phyloP scores from a whole-genome alignment of 2,888 invertebrate species.

The Aphodius granarius region DNA sequence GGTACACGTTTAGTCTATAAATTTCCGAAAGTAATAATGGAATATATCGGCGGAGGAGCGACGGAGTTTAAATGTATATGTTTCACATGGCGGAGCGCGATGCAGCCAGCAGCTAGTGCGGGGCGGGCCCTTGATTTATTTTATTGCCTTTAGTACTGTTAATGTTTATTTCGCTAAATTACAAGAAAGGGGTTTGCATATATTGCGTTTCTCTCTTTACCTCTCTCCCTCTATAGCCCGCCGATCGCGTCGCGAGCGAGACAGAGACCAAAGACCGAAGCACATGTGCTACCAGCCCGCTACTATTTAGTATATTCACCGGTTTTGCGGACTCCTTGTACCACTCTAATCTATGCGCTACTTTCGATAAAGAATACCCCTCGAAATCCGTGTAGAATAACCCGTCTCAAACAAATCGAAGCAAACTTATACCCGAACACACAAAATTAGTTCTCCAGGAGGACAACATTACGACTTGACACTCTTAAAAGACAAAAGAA shows the following conservation, averaged over 20 bases:
- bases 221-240: neutral
- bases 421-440: neutral
- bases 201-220: conserved; percentile 34
- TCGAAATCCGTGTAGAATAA: neutral
- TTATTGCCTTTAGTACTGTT: conserved; percentile 62
- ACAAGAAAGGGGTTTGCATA: conserved; percentile 60
- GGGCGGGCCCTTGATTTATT: conserved; percentile 56
- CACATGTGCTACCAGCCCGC: neutral
- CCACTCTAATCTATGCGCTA: conserved; percentile 5
- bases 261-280: neutral
- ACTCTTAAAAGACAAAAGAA: neutral
- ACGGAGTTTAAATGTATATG: neutral
- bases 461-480: neutral
- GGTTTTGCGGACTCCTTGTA: neutral
- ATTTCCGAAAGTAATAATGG: conserved; percentile 4
- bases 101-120: neutral
- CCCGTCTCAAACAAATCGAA: neutral
- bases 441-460: neutral
- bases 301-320: conserved; percentile 3
- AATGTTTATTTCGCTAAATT: conserved; percentile 62
- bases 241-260: neutral
- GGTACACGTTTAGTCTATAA: neutral
- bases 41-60: conserved; percentile 1
- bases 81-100: neutral
- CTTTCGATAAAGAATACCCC: neutral